Conservation (phyloP, 2,888 invertebrate genomes). For the Cephus runcator region DNA sequence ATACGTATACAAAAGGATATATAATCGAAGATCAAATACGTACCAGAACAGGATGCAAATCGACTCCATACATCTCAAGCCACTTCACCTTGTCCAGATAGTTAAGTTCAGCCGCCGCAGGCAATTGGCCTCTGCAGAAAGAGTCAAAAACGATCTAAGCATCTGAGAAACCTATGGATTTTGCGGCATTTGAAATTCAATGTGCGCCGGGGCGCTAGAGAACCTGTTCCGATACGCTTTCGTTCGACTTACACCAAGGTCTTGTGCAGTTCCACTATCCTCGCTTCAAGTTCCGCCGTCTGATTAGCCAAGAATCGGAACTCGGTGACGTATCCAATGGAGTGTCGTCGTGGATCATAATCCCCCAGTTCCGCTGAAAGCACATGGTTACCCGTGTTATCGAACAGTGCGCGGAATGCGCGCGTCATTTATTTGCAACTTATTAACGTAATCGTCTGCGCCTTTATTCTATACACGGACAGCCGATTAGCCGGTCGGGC, state of each 20-base stretch:
- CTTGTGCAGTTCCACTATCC: slow-evolving; percentile 89
- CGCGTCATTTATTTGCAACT: slow-evolving; percentile 27
- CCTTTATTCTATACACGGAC: slow-evolving; percentile 17
- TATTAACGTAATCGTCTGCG: slow-evolving; percentile 29
- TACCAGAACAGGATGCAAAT: slow-evolving; percentile 95
- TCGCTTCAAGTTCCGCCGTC: slow-evolving; percentile 87
- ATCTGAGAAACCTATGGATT: neutral
- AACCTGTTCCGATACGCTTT: neutral
- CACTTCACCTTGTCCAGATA: slow-evolving; percentile 98
- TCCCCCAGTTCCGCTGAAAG: slow-evolving; percentile 92
- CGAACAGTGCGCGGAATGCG: slow-evolving; percentile 11
- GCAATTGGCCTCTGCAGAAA: slow-evolving; percentile 81
- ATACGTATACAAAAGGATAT: slow-evolving; percentile 2
- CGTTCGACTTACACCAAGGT: slow-evolving; percentile 79
- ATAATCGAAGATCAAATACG: slow-evolving; percentile 56
- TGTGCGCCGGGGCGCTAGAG: neutral
- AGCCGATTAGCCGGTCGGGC: slow-evolving; percentile 7
- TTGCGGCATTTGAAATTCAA: neutral
- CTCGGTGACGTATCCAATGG: slow-evolving; percentile 92
- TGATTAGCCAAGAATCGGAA: slow-evolving; percentile 94
- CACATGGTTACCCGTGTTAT: slow-evolving; percentile 19
- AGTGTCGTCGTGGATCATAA: slow-evolving; percentile 89
- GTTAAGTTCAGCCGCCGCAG: slow-evolving; percentile 92
- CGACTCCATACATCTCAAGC: slow-evolving; percentile 98
- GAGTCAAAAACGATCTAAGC: neutral